phyloP scores from a whole-genome alignment of 37 sponge, comb jelly and placozoan genomes.

The Spongilla lacustris region DNA sequence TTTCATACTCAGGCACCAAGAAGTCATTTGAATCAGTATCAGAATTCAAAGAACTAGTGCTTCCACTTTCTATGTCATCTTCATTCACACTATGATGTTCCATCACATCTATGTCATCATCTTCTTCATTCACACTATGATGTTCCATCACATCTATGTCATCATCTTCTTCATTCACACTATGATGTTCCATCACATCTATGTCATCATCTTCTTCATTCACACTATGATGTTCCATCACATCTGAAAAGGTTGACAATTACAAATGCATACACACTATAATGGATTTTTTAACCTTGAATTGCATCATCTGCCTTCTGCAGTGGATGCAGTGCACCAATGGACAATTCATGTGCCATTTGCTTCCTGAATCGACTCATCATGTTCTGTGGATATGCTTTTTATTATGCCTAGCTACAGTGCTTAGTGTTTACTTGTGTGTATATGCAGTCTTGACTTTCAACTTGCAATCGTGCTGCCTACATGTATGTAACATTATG shows the following conservation, averaged over 20 bases:
- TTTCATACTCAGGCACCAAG: neutral
- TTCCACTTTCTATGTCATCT: neutral
- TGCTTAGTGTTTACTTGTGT: constrained; percentile 1
- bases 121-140: no score
- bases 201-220: neutral
- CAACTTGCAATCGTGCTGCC: neutral
- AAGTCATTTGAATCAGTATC: neutral
- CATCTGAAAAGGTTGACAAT: no score
- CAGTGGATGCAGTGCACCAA: neutral
- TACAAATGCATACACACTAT: no score
- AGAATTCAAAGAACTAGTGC: neutral
- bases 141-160: no score
- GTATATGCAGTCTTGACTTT: neutral
- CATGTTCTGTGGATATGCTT: neutral
- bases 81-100: neutral
- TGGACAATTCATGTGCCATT: neutral
- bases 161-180: no score
- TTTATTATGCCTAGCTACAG: neutral
- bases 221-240: no score
- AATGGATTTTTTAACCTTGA: neutral
- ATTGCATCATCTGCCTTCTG: neutral
- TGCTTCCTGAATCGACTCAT: neutral
- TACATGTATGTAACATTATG: neutral
- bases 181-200: neutral
- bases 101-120: no score